Evolutionary conservation across 1,140 invertebrate species (phyloP).

Genomic region (Nautilus pompilius): DNA sequence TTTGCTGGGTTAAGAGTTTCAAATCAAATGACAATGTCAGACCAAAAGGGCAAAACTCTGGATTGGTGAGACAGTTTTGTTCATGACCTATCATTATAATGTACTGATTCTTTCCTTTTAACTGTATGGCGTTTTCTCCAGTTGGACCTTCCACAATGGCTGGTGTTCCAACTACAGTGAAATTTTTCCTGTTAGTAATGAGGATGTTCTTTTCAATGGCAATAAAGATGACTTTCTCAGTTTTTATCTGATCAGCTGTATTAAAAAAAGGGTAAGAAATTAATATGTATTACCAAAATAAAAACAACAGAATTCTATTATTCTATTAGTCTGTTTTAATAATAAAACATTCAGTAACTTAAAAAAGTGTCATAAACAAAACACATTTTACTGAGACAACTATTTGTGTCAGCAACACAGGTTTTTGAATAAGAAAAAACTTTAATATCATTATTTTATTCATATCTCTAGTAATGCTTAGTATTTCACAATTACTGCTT

Average conservation of each 20-base stretch:
- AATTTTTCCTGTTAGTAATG: conserved; percentile 10
- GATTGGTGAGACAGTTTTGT: conserved; percentile 17
- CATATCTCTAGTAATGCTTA: too few relatives aligned
- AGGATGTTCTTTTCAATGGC: conserved; percentile 15
- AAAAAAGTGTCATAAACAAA: too few relatives aligned
- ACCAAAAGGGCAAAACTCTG: conserved; percentile 22
- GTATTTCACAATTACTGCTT: too few relatives aligned
- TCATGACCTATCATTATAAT: conserved; percentile 1
- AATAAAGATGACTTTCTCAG: conserved; percentile 16
- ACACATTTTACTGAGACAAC: too few relatives aligned
- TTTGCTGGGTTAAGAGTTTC: conserved; percentile 15
- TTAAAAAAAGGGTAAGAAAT: too few relatives aligned
- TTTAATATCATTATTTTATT: too few relatives aligned
- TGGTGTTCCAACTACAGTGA: conserved; percentile 15
- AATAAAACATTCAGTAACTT: too few relatives aligned
- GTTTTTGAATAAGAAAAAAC: too few relatives aligned
- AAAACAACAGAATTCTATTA: too few relatives aligned
- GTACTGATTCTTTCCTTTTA: conserved; percentile 30
- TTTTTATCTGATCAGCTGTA: conserved; percentile 16
- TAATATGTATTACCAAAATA: too few relatives aligned
- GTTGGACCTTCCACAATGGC: conserved; percentile 12
- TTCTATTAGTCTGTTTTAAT: too few relatives aligned
- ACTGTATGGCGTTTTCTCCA: conserved; percentile 18
- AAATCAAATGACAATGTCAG: conserved; percentile 24
- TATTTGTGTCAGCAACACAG: too few relatives aligned